Conservation (phyloP, 2,113 vertebrate species). For the Colius striatus region DNA sequence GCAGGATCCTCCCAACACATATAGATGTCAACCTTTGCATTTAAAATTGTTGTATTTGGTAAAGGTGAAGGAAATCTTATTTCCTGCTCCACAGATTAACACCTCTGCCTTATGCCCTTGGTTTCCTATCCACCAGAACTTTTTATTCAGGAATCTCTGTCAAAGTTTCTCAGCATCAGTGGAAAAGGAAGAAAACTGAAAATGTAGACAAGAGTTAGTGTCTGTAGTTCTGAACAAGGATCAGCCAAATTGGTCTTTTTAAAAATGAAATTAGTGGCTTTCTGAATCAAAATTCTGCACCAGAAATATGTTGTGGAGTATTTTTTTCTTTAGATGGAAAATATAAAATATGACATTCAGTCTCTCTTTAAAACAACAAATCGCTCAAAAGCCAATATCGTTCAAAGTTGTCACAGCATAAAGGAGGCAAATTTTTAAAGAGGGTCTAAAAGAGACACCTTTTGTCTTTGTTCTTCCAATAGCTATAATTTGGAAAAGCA, state of each 20-base stretch:
- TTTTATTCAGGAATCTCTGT: not conserved
- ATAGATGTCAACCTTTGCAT: not conserved
- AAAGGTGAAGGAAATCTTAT: conserved; percentile 7
- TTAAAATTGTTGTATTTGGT: not conserved
- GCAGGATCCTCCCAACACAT: not conserved
- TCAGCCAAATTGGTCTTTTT: not conserved
- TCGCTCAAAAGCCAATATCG: not conserved
- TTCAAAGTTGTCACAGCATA: not conserved
- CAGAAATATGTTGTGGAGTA: not conserved
- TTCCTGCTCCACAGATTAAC: not conserved
- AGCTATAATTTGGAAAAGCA: not conserved
- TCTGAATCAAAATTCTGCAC: not conserved
- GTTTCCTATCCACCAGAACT: not conserved
- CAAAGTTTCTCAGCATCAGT: not conserved
- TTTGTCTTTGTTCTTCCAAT: not conserved
- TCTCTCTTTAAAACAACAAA: not conserved
- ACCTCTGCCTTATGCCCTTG: not conserved
- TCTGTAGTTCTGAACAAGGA: not conserved
- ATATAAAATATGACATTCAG: not conserved
- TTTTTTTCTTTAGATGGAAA: not conserved
- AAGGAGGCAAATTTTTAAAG: not conserved
- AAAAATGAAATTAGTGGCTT: not conserved
- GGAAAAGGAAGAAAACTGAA: not conserved
- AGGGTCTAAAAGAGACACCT: not conserved
- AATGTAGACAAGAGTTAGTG: not conserved